These are phyloP conservation scores for Zaprionus gabonicus DNA, from an alignment of 1,140 invertebrate genomes.

Conservation along the genomic window DNA sequence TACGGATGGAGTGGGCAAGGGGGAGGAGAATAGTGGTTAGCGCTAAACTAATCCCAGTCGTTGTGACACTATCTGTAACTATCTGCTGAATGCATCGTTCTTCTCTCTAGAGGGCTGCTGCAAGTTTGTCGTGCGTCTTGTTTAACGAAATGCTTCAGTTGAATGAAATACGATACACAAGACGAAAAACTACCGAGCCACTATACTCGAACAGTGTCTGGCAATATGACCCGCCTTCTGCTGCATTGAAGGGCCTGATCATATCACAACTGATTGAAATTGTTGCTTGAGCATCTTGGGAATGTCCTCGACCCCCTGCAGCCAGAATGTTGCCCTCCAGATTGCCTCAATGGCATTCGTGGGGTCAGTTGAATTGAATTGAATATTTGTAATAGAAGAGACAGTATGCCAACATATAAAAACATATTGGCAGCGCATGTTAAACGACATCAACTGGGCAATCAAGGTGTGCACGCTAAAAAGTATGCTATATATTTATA, in stretches of 20 bases:
- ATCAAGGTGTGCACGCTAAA: background rate
- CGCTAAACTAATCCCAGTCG: background rate
- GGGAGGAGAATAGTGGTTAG: background rate
- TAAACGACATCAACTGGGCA: background rate
- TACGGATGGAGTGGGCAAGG: slow-evolving; percentile 36
- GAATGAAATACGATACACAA: background rate
- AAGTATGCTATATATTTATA: background rate
- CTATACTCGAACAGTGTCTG: background rate
- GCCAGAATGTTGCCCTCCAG: background rate
- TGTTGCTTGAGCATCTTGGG: background rate
- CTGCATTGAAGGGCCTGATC: background rate
- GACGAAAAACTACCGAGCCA: background rate
- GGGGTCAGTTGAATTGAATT: background rate
- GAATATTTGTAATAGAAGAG: background rate
- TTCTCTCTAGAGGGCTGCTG: background rate
- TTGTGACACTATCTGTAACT: background rate
- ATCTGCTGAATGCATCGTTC: slow-evolving; percentile 11
- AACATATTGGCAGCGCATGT: background rate
- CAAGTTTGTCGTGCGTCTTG: background rate
- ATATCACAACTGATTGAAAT: background rate
- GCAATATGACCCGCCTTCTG: too few relatives aligned
- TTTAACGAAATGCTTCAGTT: background rate
- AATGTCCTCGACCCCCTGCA: background rate
- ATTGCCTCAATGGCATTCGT: background rate
- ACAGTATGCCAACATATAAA: background rate